Base-by-base conservation (phyloP, 2,113 vertebrate species). In the Seriola quinqueradiata region DNA sequence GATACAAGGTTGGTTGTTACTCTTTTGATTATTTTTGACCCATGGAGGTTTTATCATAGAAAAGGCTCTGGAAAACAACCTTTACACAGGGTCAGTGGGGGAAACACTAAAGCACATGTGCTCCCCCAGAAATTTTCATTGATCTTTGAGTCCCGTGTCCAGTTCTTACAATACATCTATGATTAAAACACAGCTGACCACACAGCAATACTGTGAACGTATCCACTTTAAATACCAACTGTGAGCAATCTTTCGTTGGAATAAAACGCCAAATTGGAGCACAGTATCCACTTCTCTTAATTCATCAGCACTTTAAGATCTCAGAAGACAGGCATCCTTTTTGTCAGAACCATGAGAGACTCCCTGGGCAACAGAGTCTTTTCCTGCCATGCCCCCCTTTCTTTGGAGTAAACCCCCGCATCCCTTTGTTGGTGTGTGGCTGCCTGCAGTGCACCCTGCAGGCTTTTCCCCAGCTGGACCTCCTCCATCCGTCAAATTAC, bases 361-460 rank as follows among this genome's bases (percentile, higher is more conserved):
- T 75, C n/a, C 12, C 19, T n/a, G 38, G 57, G 36, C 65, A 61
- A 52, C 52, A 8, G 17, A 5, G 34, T 14, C 36, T 68, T 75
- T 81, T n/a, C 21, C 63, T 67, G 21, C 46, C 67, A 8, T 55
- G 23, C 9, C 21, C 17, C n/a, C 58, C 19, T 63, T 46, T 46
- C 50, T 63, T 70, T 57, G 11, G 17, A 63, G 61, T 57, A 48
- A 65, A 50, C 16, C 38, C 40, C 73, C 32, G 36, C 40, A 42
- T 42, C 40, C 40, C 40, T 42, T 42, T 42, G 40, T 42, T 11
- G 40, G 40, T 34, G 23, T 42, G 12, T 10, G 44, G 23, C 8
- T 59, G 19, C 38, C 72, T 57, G 8, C 38, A 17, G 21, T 58
- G 11, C 11, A 4, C 28, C 66, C 57, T 58, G 48, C 32, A 71